Conservation (phyloP, 1,140 invertebrate species). For the Pissodes strobi region DNA sequence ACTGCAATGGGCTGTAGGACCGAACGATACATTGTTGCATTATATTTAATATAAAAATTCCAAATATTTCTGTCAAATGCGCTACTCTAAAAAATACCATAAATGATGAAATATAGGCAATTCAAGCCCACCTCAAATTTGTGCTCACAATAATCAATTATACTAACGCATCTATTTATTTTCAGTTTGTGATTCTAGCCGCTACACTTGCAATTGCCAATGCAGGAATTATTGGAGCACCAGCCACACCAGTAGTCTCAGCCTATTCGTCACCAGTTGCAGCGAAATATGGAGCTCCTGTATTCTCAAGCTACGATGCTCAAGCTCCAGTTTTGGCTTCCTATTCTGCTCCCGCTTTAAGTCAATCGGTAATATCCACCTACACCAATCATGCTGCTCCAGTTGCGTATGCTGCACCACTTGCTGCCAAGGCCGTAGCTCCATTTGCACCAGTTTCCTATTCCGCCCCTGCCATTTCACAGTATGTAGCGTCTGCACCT, state of each 20-base stretch:
- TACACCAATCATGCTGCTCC: conserved; percentile 58
- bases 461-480: conserved; percentile 25
- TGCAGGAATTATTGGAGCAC: conserved; percentile 41
- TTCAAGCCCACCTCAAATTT: neutral
- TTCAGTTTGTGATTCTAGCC: conserved; percentile 45
- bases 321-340: conserved; percentile 34
- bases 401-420: neutral
- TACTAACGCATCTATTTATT: conserved; percentile 21
- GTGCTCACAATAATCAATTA: neutral
- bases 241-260: conserved; percentile 45
- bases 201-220: conserved; percentile 46
- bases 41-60: too few relatives aligned
- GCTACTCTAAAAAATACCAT: too few relatives aligned
- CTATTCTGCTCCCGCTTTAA: conserved; percentile 57
- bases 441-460: conserved; percentile 7
- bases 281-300: too few relatives aligned
- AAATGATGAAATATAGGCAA: too few relatives aligned
- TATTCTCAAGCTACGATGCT: too few relatives aligned
- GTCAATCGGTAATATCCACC: conserved; percentile 57
- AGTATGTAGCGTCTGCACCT: neutral
- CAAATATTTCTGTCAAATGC: too few relatives aligned
- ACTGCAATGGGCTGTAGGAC: too few relatives aligned
- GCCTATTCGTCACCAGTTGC: neutral
- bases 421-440: neutral
- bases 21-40: too few relatives aligned